phyloP scores from a whole-genome alignment of 1,140 invertebrate genomes.

The Lineus longissimus region DNA sequence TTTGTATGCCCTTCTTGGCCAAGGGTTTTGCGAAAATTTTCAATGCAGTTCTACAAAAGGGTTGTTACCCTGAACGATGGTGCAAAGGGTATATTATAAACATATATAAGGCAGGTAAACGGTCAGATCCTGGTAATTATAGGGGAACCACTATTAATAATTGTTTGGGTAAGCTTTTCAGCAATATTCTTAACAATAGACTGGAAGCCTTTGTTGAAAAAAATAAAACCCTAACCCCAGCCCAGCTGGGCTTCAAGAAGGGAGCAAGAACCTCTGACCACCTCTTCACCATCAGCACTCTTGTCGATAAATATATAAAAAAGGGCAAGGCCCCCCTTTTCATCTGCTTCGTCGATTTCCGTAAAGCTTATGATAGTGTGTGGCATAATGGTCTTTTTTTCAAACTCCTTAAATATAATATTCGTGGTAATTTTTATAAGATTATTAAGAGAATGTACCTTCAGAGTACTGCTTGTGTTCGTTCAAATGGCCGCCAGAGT shows the following conservation, averaged over 20 bases:
- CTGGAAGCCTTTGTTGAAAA: not conserved
- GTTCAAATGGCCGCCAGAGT: not conserved
- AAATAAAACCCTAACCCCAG: not conserved
- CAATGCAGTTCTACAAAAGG: slow-evolving; percentile 1
- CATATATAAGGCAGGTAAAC: slow-evolving; percentile 10
- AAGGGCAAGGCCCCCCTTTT: not conserved
- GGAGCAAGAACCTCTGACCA: not conserved
- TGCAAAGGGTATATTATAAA: slow-evolving; percentile 8
- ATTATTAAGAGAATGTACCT: not conserved
- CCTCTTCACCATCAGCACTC: not conserved
- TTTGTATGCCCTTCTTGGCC: not conserved
- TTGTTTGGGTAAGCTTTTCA: not conserved
- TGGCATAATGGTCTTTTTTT: not conserved
- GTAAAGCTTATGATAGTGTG: not conserved
- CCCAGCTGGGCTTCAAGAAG: not conserved
- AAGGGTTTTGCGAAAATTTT: not conserved
- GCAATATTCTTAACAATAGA: not conserved
- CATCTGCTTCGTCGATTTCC: not conserved
- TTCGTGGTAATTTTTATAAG: not conserved
- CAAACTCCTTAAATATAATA: not conserved
- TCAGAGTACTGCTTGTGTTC: not conserved
- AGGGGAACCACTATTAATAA: not conserved
- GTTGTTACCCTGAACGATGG: slow-evolving; percentile 8
- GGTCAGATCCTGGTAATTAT: not conserved
- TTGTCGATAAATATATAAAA: not conserved